Evolutionary conservation across 1,140 invertebrate genomes (phyloP), one percentile per base, ranked within the genome.

Genomic region (Neodiprion virginianus): DNA sequence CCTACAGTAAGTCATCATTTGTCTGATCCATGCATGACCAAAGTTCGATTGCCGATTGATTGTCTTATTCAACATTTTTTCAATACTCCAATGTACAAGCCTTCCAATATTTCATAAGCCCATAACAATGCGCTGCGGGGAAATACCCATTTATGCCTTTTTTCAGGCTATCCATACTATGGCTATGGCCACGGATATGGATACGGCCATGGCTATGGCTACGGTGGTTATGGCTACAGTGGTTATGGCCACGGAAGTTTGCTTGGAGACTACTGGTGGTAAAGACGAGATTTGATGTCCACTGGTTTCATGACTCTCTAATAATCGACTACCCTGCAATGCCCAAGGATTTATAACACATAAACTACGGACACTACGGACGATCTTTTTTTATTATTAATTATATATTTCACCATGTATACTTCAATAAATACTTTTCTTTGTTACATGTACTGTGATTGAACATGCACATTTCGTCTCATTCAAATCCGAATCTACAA

Each of bases 181-280:
- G 70, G 68, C 28, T 69, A 69, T 7, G 68, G 68, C 4, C 68
- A 69, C 68, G 68, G 70, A 47, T 71, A 17, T 71, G 70, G 70
- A 40, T 48, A 40, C 48, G 70, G 70, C 10, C 14, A 17, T 49
- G 28, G 48, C 4, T 48, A 40, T 14, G 70, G 70, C 47, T 71
- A 71, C 70, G 70, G 70, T 40, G 68, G 68, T 3, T 69, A 69
- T 40, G 28, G 28, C 28, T 5, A 40, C 5, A 21, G 70, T 40
- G 68, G 68, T 17, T 69, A 69, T 40, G 28, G 28, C 28, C 28
- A 40, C 5, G 28, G 28, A 61, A 17, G 53, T 61, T 61, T 12
- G 53, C 53, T 61, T 61, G 53, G 53, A 61, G n/a, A 17, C 53
- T 61, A 61, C 53, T 61, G 53, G 53, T 61, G 53, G 53, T 61